Evolutionary conservation across 2,888 invertebrate species (phyloP).

Genomic region (Sinelater perroti): DNA sequence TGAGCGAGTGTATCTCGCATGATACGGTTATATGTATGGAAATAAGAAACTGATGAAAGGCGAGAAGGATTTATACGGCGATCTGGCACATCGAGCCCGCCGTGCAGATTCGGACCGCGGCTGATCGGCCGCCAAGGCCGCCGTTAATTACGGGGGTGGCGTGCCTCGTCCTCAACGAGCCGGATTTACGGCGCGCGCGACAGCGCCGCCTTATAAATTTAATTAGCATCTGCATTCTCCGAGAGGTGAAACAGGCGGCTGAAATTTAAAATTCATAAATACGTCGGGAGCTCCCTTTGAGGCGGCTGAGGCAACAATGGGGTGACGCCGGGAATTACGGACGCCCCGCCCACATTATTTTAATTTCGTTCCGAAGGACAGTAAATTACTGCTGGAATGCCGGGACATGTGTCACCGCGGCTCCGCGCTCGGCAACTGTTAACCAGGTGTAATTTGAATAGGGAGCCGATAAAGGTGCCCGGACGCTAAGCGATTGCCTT

Average conservation of each 20-base stretch:
- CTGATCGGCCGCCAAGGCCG: no score
- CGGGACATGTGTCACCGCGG: constrained; percentile 49
- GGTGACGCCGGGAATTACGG: constrained; percentile 35
- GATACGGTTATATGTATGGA: constrained; percentile 58
- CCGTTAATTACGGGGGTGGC: no score
- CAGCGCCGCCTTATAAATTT: constrained; percentile 22
- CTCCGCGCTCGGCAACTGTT: constrained; percentile 50
- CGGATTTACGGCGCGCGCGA: constrained; percentile 13
- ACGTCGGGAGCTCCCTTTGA: constrained; percentile 23
- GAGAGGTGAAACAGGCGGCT: constrained; percentile 16
- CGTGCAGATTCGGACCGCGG: constrained; percentile 37
- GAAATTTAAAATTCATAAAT: constrained; percentile 34
- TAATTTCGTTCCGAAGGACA: constrained; percentile 43
- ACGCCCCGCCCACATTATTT: constrained; percentile 49
- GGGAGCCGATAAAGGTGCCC: constrained; percentile 26
- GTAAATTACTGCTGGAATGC: constrained; percentile 42
- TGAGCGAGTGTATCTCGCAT: constrained; percentile 53
- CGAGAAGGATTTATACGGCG: constrained; percentile 56
- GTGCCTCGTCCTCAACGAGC: no score
- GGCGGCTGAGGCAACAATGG: constrained; percentile 36
- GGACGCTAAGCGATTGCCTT: constrained; percentile 14
- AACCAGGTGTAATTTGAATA: constrained; percentile 48
- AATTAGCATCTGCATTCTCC: constrained; percentile 30
- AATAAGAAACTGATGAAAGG: constrained; percentile 59
- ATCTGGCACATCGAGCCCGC: constrained; percentile 47